Evolutionary conservation across 92 coral and sea anemone genomes (phyloP).

Genomic region (Phenganax stokvisi): DNA sequence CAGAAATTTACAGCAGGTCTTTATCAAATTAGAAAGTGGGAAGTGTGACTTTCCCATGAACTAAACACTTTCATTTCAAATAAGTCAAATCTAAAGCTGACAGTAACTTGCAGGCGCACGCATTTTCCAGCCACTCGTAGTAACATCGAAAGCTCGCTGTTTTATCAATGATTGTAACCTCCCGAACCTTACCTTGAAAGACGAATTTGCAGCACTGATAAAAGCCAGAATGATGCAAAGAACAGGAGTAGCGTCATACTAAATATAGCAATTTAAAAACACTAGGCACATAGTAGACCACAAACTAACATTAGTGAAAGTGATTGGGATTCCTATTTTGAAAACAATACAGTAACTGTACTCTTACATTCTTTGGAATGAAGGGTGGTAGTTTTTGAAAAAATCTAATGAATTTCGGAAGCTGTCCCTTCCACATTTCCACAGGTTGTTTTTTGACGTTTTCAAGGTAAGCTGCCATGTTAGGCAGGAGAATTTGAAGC

Average conservation of each 20-base stretch:
- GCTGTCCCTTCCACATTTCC: slow-evolving; percentile 96
- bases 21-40: not conserved
- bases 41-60: not conserved
- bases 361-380: slow-evolving; percentile 76
- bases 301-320: not conserved
- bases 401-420: slow-evolving; percentile 86
- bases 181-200: slow-evolving; percentile 64
- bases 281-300: not conserved
- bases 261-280: not conserved
- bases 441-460: slow-evolving; percentile 85
- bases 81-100: too few species aligned
- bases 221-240: slow-evolving; percentile 76
- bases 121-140: not conserved
- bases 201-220: slow-evolving; percentile 83
- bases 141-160: not conserved
- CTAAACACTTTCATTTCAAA: not conserved
- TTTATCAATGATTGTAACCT: not conserved
- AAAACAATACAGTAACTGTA: not conserved
- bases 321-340: not conserved
- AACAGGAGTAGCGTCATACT: slow-evolving; percentile 71
- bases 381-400: slow-evolving; percentile 85
- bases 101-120: too few species aligned
- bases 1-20: not conserved
- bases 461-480: slow-evolving; percentile 70
- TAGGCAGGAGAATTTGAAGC: slow-evolving; percentile 61